Conservation (phyloP, 2,113 vertebrate species). For the Trinectes maculatus region DNA sequence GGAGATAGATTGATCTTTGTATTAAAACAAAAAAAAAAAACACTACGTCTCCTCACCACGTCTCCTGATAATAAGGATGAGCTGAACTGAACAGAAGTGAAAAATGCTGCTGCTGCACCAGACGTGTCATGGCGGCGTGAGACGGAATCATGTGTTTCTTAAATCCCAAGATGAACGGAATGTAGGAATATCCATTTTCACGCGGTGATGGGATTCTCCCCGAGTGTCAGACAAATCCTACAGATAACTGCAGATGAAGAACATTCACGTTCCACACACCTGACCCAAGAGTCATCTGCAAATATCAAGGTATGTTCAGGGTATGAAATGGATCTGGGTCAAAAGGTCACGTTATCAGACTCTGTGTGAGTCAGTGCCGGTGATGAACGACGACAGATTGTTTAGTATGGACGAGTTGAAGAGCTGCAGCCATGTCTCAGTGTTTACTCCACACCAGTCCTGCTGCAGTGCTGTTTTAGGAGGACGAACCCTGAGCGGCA, state of each 20-base stretch:
- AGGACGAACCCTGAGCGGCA: slow-evolving; percentile 62
- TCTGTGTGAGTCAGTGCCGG: too few species aligned
- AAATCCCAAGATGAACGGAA: slow-evolving; percentile 62
- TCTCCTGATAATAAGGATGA: slow-evolving; percentile 30
- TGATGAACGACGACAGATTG: slow-evolving; percentile 42
- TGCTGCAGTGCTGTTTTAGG: slow-evolving; percentile 59
- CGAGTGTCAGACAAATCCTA: slow-evolving; percentile 39
- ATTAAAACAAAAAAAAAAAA: too few species aligned
- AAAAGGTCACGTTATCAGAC: too few species aligned
- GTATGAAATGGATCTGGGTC: too few species aligned
- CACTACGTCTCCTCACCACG: too few species aligned
- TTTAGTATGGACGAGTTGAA: slow-evolving; percentile 21
- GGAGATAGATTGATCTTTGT: slow-evolving; percentile 48
- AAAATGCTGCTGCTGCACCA: slow-evolving; percentile 10
- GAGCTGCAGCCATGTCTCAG: slow-evolving; percentile 24
- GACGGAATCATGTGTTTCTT: slow-evolving; percentile 28
- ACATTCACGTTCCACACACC: slow-evolving; percentile 45
- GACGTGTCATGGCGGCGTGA: slow-evolving; percentile 51
- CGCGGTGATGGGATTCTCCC: slow-evolving; percentile 65
- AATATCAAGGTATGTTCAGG: too few species aligned
- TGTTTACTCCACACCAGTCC: slow-evolving; percentile 34
- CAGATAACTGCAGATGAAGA: slow-evolving; percentile 46
- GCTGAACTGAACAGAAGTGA: slow-evolving; percentile 18
- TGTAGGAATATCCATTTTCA: slow-evolving; percentile 55
- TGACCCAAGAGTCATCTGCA: slow-evolving; percentile 14